These are phyloP conservation scores for Burhinus bistriatus DNA, from an alignment of 2,113 vertebrate species.

Conservation along the genomic window DNA sequence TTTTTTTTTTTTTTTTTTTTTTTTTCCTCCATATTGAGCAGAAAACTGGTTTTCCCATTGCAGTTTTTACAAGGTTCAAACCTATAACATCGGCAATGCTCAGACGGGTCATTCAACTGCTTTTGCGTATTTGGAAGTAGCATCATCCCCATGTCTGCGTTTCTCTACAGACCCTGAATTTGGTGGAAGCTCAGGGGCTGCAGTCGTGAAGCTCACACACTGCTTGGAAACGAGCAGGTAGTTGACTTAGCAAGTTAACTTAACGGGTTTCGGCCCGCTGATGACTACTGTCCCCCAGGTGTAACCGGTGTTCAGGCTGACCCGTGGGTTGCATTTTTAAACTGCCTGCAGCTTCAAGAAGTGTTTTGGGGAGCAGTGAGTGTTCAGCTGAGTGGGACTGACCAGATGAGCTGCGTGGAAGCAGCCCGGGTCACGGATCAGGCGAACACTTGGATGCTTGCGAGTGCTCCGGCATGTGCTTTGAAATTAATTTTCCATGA, in stretches of 20 bases:
- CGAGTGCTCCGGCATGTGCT: neutral
- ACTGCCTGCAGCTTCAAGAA: neutral
- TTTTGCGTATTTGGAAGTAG: neutral
- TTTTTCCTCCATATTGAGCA: neutral
- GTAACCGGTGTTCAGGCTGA: neutral
- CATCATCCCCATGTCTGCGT: fast-evolving
- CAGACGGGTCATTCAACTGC: neutral
- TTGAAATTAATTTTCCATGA: neutral
- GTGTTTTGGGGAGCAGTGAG: neutral
- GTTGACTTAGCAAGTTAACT: neutral
- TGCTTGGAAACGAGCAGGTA: neutral
- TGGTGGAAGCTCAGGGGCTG: neutral
- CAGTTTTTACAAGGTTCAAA: neutral
- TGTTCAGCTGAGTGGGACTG: neutral
- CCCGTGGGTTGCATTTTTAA: neutral
- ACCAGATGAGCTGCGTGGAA: fast-evolving
- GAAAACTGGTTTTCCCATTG: neutral
- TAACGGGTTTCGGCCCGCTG: no score
- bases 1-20: fast-evolving
- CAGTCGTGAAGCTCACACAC: fast-evolving
- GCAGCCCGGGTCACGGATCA: neutral
- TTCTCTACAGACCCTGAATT: neutral
- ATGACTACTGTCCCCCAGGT: neutral
- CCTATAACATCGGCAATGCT: fast-evolving
- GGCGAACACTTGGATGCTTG: neutral